A percentile compares a stretch with the other conserved stretches of the same genome.
phyloP scores from a whole-genome alignment of 1,140 invertebrate species.

The Platorchestia sp. region DNA sequence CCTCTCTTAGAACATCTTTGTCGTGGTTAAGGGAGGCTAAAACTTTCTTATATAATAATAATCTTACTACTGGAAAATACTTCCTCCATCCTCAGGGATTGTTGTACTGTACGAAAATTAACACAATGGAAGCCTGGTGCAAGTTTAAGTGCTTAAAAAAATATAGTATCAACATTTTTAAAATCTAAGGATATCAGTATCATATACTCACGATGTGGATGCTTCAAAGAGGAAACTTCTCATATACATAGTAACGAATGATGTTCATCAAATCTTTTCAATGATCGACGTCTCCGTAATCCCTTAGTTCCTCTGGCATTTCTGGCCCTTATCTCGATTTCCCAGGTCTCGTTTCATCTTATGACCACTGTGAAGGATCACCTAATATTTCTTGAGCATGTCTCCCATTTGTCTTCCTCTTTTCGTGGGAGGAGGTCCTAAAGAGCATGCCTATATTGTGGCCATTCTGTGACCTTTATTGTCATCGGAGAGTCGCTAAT shows the following conservation, averaged over 20 bases:
- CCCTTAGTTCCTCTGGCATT: neutral
- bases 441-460: constrained; percentile 21
- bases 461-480: constrained; percentile 45
- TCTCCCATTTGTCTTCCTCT: constrained; percentile 2
- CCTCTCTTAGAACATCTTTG: too few relatives aligned
- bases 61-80: too few relatives aligned
- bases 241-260: neutral
- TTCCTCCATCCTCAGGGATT: too few relatives aligned
- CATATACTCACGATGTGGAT: too few relatives aligned
- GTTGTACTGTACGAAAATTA: too few relatives aligned
- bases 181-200: too few relatives aligned
- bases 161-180: too few relatives aligned
- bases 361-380: neutral
- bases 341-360: neutral
- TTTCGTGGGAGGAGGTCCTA: neutral
- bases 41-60: too few relatives aligned
- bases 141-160: too few relatives aligned
- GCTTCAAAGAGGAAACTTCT: too few relatives aligned
- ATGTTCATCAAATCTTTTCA: neutral
- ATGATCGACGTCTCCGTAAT: neutral
- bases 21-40: too few relatives aligned
- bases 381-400: neutral
- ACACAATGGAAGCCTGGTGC: too few relatives aligned
- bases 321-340: neutral
- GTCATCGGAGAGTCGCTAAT: constrained; percentile 37